These are phyloP conservation scores for Aurelia sp. DNA, from an alignment of 30 jellyfish, hydroid and myxozoan species.

Conservation along the genomic window DNA sequence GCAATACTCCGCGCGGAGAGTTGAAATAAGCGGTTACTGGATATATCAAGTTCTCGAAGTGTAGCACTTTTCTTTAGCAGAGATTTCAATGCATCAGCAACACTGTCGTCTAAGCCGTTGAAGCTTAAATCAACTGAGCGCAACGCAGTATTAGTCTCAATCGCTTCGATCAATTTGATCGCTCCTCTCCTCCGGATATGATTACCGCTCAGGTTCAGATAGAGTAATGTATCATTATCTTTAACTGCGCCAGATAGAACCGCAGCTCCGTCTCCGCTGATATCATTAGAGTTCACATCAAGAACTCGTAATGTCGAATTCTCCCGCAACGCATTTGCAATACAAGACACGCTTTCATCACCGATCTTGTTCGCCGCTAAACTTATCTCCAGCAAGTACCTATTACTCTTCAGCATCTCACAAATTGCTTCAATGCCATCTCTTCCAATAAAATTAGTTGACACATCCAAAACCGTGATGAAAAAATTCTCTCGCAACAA, in stretches of 20 bases:
- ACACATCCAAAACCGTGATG: slow-evolving; percentile 52
- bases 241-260: slow-evolving; percentile 37
- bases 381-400: slow-evolving; percentile 50
- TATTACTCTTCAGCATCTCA: slow-evolving; percentile 12
- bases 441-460: slow-evolving; percentile 48
- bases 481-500: slow-evolving; percentile 47
- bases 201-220: slow-evolving; percentile 49
- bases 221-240: slow-evolving; percentile 10
- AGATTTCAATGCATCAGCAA: slow-evolving; percentile 22
- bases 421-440: slow-evolving; percentile 42
- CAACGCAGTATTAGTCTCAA: slow-evolving; percentile 20
- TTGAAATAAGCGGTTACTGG: slow-evolving; percentile 44
- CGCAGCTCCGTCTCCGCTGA: slow-evolving; percentile 35
- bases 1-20: slow-evolving; percentile 47
- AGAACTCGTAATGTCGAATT: slow-evolving; percentile 37
- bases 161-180: slow-evolving; percentile 13
- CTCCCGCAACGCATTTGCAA: slow-evolving; percentile 39
- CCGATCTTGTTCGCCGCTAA: slow-evolving; percentile 35
- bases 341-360: neutral
- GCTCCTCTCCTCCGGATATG: slow-evolving; percentile 39
- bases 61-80: slow-evolving; percentile 12
- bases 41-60: slow-evolving; percentile 54
- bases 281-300: slow-evolving; percentile 35
- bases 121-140: slow-evolving; percentile 45
- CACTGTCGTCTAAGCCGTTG: slow-evolving; percentile 66